Evolutionary conservation across 2,797 vertebrate species (phyloP).

Genomic region (Staurois parvus): DNA sequence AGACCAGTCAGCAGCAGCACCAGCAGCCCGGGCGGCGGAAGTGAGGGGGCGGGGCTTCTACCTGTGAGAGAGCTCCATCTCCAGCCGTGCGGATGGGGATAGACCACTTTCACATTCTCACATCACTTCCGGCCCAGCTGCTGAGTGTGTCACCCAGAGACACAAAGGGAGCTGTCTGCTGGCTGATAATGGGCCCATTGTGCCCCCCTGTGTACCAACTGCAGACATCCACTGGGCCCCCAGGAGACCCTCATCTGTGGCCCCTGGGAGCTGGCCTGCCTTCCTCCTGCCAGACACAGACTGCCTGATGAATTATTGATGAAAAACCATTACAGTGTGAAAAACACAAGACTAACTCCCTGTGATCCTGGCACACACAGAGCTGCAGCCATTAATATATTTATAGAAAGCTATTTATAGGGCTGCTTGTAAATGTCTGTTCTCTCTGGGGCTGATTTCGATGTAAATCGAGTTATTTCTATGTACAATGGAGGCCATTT

Average conservation of each 20-base stretch:
- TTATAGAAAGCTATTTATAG: no score
- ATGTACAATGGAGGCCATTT: no score
- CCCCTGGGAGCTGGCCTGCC: background rate
- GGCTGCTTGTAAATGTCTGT: no score
- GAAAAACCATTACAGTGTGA: constrained; percentile 13
- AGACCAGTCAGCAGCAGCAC: constrained; percentile 37
- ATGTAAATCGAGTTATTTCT: no score
- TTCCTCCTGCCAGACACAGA: background rate
- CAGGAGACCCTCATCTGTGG: background rate
- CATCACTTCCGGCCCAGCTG: constrained; percentile 39
- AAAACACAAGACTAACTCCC: background rate
- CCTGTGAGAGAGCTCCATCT: background rate
- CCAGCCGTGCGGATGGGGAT: background rate
- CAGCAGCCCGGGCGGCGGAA: constrained; percentile 64
- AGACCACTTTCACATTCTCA: background rate
- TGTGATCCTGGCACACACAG: background rate
- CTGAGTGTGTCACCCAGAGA: background rate
- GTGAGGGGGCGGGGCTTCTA: constrained; percentile 34
- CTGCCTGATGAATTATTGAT: constrained; percentile 19
- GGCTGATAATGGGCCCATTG: constrained; percentile 12
- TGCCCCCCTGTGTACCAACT: background rate
- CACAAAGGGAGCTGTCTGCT: constrained; percentile 21
- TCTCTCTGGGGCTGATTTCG: no score
- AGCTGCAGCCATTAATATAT: no score
- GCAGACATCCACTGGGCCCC: background rate